A percentile compares a stretch with the other conserved stretches of the same genome.
These are phyloP conservation scores for Peromyscus aztecus DNA, from an alignment of 2,797 vertebrate species.

Conservation along the genomic window DNA sequence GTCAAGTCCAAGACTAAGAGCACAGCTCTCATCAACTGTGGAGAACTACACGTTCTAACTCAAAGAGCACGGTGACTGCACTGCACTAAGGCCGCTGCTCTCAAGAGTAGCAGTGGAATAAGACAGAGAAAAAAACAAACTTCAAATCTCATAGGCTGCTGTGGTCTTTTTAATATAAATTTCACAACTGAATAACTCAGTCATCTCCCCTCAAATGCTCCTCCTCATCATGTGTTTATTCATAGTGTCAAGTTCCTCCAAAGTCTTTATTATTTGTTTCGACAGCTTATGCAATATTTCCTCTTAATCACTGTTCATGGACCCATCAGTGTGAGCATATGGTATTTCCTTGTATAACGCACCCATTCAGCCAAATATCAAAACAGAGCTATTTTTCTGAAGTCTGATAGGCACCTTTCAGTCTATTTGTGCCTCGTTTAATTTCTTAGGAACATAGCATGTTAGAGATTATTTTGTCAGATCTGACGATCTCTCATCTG, in stretches of 20 bases:
- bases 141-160: neutral
- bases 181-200: neutral
- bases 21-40: neutral
- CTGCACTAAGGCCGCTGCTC: neutral
- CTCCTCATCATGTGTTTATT: constrained; percentile 3
- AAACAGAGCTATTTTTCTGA: constrained; percentile 33
- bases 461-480: neutral
- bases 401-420: constrained; percentile 6
- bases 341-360: constrained; percentile 4
- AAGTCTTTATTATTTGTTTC: neutral
- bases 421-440: neutral
- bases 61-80: neutral
- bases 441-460: neutral
- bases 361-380: constrained; percentile 20
- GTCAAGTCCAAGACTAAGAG: neutral
- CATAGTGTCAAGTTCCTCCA: neutral
- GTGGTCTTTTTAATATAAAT: constrained; percentile 48
- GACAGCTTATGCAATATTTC: neutral
- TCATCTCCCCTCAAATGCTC: neutral
- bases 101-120: neutral
- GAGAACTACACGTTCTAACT: neutral
- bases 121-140: neutral
- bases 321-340: constrained; percentile 59
- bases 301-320: constrained; percentile 49
- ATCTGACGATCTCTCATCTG: neutral